Evolutionary conservation across 1,140 invertebrate genomes (phyloP).

Genomic region (Danaus melanippus): DNA sequence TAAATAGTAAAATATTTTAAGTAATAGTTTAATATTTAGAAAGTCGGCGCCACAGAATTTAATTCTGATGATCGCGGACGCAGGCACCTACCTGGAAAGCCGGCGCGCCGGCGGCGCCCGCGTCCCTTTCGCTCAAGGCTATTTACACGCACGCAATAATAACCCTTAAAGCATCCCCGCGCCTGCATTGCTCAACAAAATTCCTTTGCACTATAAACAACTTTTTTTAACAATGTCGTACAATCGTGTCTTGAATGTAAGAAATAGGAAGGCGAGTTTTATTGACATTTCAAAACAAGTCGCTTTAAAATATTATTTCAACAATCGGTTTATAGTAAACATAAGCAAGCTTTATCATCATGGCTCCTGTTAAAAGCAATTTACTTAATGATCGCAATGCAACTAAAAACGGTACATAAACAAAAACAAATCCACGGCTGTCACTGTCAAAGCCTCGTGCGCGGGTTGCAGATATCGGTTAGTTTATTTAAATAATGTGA

Average conservation of each 20-base stretch:
- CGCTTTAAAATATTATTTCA: conserved; percentile 5
- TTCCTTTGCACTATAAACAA: conserved; percentile 16
- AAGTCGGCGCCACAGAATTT: conserved; percentile 1
- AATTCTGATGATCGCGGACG: conserved; percentile 24
- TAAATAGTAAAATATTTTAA: neutral
- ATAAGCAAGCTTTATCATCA: too few relatives aligned
- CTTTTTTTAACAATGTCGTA: conserved; percentile 41
- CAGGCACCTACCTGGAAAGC: conserved; percentile 48
- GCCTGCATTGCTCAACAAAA: conserved; percentile 12
- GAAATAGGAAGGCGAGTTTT: conserved; percentile 16
- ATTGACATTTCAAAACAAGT: conserved; percentile 19
- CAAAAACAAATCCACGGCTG: conserved; percentile 50
- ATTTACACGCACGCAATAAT: conserved; percentile 25
- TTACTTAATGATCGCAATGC: conserved; percentile 13
- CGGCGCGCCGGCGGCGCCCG: conserved; percentile 45
- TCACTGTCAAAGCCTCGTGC: conserved; percentile 44
- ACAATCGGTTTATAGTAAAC: too few relatives aligned
- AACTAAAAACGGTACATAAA: conserved; percentile 39
- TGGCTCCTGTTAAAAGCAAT: too few relatives aligned
- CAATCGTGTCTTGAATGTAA: conserved; percentile 37
- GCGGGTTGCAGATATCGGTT: conserved; percentile 7
- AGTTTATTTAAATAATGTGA: conserved; percentile 6
- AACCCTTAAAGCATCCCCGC: conserved; percentile 20
- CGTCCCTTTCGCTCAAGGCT: conserved; percentile 66
- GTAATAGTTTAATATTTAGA: too few relatives aligned